phyloP scores from a whole-genome alignment of 2,797 vertebrate genomes.

The Manis crassicaudata region DNA sequence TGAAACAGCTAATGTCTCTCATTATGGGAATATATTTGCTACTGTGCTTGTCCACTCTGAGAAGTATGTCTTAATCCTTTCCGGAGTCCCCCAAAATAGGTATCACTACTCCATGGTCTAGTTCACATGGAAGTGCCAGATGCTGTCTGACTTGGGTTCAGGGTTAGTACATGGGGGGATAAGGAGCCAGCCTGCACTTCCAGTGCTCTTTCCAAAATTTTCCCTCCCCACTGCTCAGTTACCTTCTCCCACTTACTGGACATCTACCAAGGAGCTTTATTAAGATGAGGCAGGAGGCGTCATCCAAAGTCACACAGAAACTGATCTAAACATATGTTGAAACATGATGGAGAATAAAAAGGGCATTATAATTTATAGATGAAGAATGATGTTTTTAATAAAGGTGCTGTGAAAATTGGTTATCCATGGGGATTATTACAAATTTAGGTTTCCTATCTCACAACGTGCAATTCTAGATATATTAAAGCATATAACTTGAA shows the following conservation, averaged over 20 bases:
- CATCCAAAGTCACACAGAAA: not conserved
- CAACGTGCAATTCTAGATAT: not conserved
- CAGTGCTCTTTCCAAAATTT: not conserved
- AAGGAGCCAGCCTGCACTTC: no score
- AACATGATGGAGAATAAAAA: not conserved
- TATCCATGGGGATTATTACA: not conserved
- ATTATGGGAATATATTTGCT: not conserved
- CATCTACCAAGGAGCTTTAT: not conserved
- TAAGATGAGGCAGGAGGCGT: not conserved
- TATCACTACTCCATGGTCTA: no score
- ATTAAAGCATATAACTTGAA: not conserved
- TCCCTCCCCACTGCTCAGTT: not conserved
- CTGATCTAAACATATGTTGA: not conserved
- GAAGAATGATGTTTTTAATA: not conserved
- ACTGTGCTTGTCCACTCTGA: not conserved
- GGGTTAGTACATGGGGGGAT: not conserved
- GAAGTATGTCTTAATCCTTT: not conserved
- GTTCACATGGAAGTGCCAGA: fast-evolving
- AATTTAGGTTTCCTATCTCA: not conserved
- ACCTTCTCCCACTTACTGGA: not conserved
- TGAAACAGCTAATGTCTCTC: not conserved
- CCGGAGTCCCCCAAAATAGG: not conserved
- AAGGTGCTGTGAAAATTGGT: not conserved
- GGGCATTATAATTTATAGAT: not conserved
- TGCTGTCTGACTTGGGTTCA: not conserved